Conservation (phyloP, 2,888 invertebrate species). For the Diarsia mendica region DNA sequence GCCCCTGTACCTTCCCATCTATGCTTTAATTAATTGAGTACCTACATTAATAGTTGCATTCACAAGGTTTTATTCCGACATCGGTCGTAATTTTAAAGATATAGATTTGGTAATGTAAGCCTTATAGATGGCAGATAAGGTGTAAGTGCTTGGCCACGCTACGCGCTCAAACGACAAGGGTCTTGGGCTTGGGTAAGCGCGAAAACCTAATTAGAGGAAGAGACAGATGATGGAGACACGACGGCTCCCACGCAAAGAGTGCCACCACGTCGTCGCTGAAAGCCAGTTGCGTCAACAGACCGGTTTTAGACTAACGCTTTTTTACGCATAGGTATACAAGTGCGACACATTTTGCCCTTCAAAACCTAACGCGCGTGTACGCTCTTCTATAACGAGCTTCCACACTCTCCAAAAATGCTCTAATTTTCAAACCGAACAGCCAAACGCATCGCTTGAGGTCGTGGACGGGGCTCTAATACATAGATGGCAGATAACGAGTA, state of each 20-base stretch:
- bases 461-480: not conserved
- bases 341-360: not conserved
- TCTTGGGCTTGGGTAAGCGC: not conserved
- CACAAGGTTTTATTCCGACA: conserved; percentile 58
- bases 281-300: not conserved
- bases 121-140: conserved; percentile 48
- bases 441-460: not conserved
- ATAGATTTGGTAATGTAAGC: conserved; percentile 48
- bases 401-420: not conserved
- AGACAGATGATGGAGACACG: too few relatives aligned
- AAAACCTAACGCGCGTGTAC: not conserved
- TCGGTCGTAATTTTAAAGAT: conserved; percentile 50
- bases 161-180: not conserved
- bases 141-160: not conserved
- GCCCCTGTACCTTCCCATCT: conserved; percentile 46
- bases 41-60: conserved; percentile 48
- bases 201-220: not conserved
- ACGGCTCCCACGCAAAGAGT: too few relatives aligned
- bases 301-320: not conserved
- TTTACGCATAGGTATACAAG: not conserved
- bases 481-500: conserved; percentile 42
- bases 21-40: conserved; percentile 52
- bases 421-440: not conserved
- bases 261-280: too few relatives aligned
- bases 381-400: not conserved